Evolutionary conservation across 30 jellyfish, hydroid and myxozoan genomes (phyloP).

Genomic region (Aurelia aurita complex sp. Pacific): DNA sequence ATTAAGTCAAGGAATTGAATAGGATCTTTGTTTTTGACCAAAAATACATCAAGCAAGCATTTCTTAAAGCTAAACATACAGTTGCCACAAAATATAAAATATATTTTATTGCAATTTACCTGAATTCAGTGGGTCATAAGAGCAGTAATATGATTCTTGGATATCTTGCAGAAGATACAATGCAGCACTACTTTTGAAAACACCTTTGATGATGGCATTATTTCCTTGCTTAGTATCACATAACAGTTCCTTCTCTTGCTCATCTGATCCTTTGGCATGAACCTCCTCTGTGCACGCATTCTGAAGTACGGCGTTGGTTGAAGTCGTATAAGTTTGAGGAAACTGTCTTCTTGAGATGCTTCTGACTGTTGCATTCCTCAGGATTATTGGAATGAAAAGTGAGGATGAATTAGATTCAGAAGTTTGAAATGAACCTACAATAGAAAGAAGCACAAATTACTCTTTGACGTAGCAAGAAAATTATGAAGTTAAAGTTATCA

Average conservation of each 20-base stretch:
- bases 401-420: background rate
- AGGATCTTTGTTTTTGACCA: too few species aligned
- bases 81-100: too few species aligned
- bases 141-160: conserved; percentile 34
- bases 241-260: background rate
- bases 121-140: conserved; percentile 12
- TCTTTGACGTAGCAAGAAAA: too few species aligned
- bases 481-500: too few species aligned
- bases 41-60: too few species aligned
- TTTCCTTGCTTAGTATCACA: background rate
- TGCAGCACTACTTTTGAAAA: conserved; percentile 49
- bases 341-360: background rate
- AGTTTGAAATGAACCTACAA: conserved; percentile 5
- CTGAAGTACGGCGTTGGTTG: too few species aligned
- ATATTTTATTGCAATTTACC: too few species aligned
- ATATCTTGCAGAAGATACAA: conserved; percentile 19
- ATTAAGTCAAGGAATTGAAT: too few species aligned
- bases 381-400: background rate
- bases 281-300: too few species aligned
- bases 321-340: too few species aligned
- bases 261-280: background rate
- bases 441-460: background rate
- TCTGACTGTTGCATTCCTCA: conserved; percentile 21
- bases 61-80: too few species aligned
- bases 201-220: conserved; percentile 9